Base-by-base conservation (phyloP, 2,797 vertebrate species). In the Amblyraja radiata region DNA sequence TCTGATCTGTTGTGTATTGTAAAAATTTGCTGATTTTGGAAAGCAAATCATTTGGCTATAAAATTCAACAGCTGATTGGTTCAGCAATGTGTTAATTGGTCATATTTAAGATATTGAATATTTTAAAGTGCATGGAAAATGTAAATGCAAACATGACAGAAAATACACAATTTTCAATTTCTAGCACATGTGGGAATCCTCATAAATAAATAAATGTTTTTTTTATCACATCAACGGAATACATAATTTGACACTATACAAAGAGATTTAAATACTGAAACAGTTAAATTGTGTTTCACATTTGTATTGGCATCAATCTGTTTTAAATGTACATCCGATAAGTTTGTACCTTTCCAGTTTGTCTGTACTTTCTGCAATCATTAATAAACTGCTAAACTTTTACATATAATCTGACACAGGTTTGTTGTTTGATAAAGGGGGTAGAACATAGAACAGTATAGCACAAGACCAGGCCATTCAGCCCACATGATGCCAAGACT, bases 381-480 rank as follows among this genome's bases (percentile, higher is more conserved):
- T 63, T 88, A 88, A 88, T 88, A 88, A 88, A 88, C 63, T 88
- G 16, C 84, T 88, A 88, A 68, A 65, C 84, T 88, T 88, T 68
- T 88, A 88, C n/a, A 9, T 88, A 88, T 88, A 88, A 36, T 65
- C 65, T 88, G 10, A 28, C 10, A 23, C 61, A 36, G 8, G 32
- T 88, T 88, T 88, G 21, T 88, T 65, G n/a, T 88, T 74, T 32
- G 16, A 9, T 32, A 65, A 63, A 65, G 2, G 14, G 0, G n/a
- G 18, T 88, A n/a, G 32, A 88, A 65, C 63, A 6, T 54, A 54
- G 46, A 54, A 54, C 5, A 54, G 5, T 54, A 54, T 54, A 54
- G 46, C 46, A 54, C 46, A 54, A 54, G 46, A 6, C 5, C 46
- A 54, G 46, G 46, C 46, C 46, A 6, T 54, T 54, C 46, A 3